These are phyloP conservation scores for Cosmopolites sordidus DNA, from an alignment of 2,888 invertebrate species.

Conservation along the genomic window DNA sequence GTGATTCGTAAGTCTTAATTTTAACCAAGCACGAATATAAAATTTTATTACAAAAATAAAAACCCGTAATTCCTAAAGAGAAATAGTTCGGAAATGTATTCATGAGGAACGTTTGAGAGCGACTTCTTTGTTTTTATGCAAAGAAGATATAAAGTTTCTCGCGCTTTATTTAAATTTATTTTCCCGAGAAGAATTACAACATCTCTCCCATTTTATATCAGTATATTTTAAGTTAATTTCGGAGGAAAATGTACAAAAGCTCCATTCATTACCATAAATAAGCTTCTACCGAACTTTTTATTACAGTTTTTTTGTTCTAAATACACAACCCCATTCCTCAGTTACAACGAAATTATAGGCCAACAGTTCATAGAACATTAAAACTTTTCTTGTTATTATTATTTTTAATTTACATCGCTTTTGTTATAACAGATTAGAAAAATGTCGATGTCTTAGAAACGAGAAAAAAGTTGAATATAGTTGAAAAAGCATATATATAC, in stretches of 20 bases:
- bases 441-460: too few relatives aligned
- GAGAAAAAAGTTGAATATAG: too few relatives aligned
- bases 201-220: conserved; percentile 30
- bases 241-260: conserved; percentile 34
- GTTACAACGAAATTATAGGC: too few relatives aligned
- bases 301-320: conserved; percentile 6
- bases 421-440: too few relatives aligned
- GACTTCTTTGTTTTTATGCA: conserved; percentile 32
- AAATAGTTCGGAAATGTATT: conserved; percentile 28
- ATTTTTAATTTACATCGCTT: too few relatives aligned
- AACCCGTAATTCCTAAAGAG: conserved; percentile 22
- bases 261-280: conserved; percentile 35
- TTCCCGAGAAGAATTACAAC: conserved; percentile 31
- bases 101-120: conserved; percentile 19
- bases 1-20: conserved; percentile 4
- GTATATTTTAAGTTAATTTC: conserved; percentile 35
- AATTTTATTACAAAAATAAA: conserved; percentile 27
- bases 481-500: too few relatives aligned
- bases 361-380: too few relatives aligned
- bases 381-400: too few relatives aligned
- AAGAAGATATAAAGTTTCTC: conserved; percentile 32
- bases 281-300: conserved; percentile 26
- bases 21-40: conserved; percentile 10
- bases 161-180: conserved; percentile 32
- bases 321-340: too few relatives aligned